These are phyloP conservation scores for Gyrodactylus bullatarudis DNA, from an alignment of 1,140 invertebrate species.

Conservation along the genomic window DNA sequence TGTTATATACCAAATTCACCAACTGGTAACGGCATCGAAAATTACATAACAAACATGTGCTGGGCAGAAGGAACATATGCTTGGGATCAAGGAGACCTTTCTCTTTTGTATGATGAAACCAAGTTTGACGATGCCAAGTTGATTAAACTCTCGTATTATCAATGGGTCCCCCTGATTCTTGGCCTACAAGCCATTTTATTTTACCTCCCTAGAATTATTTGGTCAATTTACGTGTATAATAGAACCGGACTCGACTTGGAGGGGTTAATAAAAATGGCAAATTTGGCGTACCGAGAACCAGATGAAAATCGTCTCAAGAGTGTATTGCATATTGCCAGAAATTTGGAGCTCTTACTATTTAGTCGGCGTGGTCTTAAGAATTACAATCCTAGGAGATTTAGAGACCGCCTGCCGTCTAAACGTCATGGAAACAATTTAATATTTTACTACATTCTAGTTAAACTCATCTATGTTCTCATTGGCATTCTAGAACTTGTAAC, in stretches of 20 bases:
- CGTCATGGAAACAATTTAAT: neutral
- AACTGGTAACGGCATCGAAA: neutral
- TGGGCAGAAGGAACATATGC: neutral
- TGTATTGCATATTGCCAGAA: neutral
- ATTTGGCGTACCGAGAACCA: neutral
- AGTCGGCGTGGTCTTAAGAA: neutral
- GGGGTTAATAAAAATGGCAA: neutral
- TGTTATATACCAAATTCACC: neutral
- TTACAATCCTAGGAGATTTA: neutral
- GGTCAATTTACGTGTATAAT: neutral
- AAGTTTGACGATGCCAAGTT: too few relatives aligned
- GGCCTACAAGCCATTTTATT: neutral
- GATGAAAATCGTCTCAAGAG: neutral
- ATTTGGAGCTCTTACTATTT: neutral
- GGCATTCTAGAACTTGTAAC: neutral
- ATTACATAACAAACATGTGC: neutral
- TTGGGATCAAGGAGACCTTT: too few relatives aligned
- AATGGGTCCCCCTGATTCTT: neutral
- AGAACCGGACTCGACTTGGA: neutral
- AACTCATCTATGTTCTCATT: neutral
- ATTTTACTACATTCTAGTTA: neutral
- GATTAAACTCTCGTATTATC: too few relatives aligned
- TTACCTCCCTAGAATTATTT: neutral
- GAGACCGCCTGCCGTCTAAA: neutral
- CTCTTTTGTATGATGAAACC: too few relatives aligned